phyloP scores from a whole-genome alignment of 2,113 vertebrate genomes.

The Cololabis saira region DNA sequence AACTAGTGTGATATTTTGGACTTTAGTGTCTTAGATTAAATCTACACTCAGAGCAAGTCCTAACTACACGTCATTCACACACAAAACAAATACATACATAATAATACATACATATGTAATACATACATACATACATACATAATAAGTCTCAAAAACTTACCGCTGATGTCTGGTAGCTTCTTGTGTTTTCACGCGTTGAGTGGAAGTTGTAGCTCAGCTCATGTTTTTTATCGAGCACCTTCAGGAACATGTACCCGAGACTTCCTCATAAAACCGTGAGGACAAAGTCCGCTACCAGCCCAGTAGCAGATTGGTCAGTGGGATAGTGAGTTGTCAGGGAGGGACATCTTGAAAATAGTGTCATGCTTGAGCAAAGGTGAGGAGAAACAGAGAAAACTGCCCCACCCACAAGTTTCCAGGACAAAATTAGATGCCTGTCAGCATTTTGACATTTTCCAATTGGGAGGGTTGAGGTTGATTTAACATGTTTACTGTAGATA shows the following conservation, averaged over 20 bases:
- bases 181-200: background rate
- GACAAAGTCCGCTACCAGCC: conserved; percentile 61
- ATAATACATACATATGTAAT: too few species aligned
- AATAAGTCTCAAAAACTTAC: conserved; percentile 41
- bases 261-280: conserved; percentile 56
- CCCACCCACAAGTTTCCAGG: background rate
- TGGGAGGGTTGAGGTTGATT: background rate
- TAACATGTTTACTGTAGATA: too few species aligned
- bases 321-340: conserved; percentile 23
- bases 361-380: conserved; percentile 57
- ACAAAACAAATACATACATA: background rate
- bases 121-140: too few species aligned
- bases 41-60: background rate
- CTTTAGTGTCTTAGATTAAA: background rate
- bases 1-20: background rate
- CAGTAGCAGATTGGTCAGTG: conserved; percentile 1
- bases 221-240: conserved; percentile 6
- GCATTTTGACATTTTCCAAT: conserved; percentile 8
- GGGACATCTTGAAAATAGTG: conserved; percentile 22
- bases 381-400: conserved; percentile 6
- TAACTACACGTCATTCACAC: background rate
- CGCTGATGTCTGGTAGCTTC: conserved; percentile 13
- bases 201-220: conserved; percentile 6
- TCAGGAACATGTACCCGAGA: conserved; percentile 12
- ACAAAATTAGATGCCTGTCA: background rate